A percentile compares a stretch with the other conserved stretches of the same genome.
Evolutionary conservation across 2,888 invertebrate species (phyloP).

Genomic region (Sphaerophoria taeniata): DNA sequence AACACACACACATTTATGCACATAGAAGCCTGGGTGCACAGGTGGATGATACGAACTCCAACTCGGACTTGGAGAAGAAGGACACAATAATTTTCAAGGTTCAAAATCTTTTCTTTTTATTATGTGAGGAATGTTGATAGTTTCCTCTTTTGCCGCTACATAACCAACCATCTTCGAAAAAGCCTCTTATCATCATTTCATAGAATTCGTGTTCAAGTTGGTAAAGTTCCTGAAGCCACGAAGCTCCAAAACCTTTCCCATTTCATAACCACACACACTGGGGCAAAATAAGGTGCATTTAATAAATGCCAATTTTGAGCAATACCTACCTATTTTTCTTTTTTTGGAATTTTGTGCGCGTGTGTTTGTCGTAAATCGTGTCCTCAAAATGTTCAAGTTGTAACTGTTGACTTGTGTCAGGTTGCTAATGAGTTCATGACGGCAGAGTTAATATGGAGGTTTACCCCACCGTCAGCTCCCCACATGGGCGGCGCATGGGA

Average conservation of each 20-base stretch:
- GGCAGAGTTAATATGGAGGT: no score
- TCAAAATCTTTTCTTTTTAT: conserved; percentile 1
- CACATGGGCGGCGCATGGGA: no score
- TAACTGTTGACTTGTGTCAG: no score
- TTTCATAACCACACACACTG: no score
- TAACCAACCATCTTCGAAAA: background rate
- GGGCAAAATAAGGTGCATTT: conserved; percentile 28
- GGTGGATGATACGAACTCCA: background rate
- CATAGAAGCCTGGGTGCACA: background rate
- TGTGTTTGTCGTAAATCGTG: conserved; percentile 4
- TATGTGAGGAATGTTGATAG: background rate
- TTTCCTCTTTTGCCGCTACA: conserved; percentile 5
- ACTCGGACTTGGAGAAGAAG: no score
- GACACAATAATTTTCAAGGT: conserved; percentile 24
- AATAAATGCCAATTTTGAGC: conserved; percentile 6
- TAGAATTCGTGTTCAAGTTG: conserved; percentile 20
- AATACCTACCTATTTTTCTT: no score
- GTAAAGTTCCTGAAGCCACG: background rate
- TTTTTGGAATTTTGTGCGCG: background rate
- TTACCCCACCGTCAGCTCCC: no score
- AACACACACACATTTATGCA: background rate
- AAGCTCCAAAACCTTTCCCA: background rate
- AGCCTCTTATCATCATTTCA: background rate
- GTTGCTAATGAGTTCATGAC: no score
- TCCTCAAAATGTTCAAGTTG: conserved; percentile 25